Evolutionary conservation across 2,113 vertebrate genomes (phyloP).

Genomic region (Corythornis madagascariensis): DNA sequence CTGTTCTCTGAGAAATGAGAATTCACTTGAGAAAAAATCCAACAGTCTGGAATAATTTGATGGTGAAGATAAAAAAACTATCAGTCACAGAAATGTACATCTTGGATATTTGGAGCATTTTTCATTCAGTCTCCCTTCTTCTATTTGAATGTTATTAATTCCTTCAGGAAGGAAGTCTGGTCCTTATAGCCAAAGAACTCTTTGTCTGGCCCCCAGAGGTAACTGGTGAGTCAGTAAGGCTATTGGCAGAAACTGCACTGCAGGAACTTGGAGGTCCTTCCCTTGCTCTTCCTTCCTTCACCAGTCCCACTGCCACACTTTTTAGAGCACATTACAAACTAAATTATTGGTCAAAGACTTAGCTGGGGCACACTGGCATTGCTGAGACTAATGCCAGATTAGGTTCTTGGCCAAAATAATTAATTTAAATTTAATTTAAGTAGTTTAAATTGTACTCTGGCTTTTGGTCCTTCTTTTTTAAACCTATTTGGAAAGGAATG

Average conservation of each 20-base stretch:
- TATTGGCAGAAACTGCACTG: background rate
- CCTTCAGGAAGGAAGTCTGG: background rate
- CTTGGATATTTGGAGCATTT: background rate
- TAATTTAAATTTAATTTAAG: background rate
- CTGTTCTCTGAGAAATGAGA: conserved; percentile 30
- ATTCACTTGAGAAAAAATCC: background rate
- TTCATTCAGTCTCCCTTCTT: background rate
- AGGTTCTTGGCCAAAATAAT: background rate
- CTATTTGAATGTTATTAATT: background rate
- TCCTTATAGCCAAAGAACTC: background rate
- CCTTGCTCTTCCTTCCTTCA: background rate
- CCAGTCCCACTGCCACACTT: background rate
- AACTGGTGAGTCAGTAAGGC: background rate
- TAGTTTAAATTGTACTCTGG: background rate
- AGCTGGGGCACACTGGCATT: background rate
- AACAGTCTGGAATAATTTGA: conserved; percentile 15
- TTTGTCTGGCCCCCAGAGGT: background rate
- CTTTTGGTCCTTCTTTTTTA: background rate
- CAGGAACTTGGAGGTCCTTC: background rate
- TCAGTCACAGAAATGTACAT: background rate
- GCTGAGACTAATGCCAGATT: background rate
- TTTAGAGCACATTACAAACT: background rate
- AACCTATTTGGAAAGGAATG: background rate
- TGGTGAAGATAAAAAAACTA: conserved; percentile 28
- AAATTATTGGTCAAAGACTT: background rate